phyloP scores from a whole-genome alignment of 2,888 invertebrate genomes.

The Tenthredo scrophulariae region DNA sequence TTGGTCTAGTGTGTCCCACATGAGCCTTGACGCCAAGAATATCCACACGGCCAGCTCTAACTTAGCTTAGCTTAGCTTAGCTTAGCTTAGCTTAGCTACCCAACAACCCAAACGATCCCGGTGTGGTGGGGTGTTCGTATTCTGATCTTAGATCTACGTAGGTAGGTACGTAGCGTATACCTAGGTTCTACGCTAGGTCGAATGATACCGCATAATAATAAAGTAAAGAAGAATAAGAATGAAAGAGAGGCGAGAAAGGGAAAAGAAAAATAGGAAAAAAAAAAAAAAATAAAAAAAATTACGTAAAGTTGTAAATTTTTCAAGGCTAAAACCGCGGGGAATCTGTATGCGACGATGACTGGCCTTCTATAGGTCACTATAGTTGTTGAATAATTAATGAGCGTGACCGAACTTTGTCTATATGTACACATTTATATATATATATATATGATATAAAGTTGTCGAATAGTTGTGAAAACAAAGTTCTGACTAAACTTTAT shows the following conservation, averaged over 20 bases:
- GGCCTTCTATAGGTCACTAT: background rate
- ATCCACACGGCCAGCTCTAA: constrained; percentile 37
- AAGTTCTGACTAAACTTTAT: constrained; percentile 12
- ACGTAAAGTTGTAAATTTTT: background rate
- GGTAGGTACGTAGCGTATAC: too few relatives aligned
- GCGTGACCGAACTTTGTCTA: background rate
- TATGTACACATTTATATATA: background rate
- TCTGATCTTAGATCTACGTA: constrained; percentile 21
- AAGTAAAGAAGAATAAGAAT: background rate
- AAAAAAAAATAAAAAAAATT: background rate
- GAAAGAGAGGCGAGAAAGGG: background rate
- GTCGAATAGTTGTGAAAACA: constrained; percentile 22
- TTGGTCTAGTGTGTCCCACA: constrained; percentile 48
- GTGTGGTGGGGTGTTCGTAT: background rate
- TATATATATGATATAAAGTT: background rate
- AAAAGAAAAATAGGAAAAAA: background rate
- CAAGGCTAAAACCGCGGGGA: background rate
- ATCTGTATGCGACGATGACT: background rate
- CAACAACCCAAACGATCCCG: background rate
- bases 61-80: background rate
- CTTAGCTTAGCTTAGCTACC: constrained; percentile 8
- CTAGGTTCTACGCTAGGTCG: background rate
- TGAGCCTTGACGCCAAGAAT: constrained; percentile 54
- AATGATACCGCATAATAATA: background rate
- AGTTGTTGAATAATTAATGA: constrained; percentile 39